Conservation (phyloP, 1,140 invertebrate genomes). For the Melanaphis sacchari region DNA sequence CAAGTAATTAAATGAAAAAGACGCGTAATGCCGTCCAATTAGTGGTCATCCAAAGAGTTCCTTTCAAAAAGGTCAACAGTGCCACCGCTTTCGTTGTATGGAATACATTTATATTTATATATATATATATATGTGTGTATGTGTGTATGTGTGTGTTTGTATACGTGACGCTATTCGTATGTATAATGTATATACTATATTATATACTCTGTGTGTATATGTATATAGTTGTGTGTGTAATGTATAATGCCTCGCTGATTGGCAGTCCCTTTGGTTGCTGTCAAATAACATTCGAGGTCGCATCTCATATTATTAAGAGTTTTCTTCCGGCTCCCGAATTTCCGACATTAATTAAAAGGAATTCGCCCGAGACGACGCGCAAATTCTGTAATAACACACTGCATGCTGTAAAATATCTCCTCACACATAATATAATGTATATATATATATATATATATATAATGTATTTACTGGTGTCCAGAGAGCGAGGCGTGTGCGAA, state of each 20-base stretch:
- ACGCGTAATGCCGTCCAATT: slow-evolving; percentile 44
- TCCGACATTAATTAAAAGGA: slow-evolving; percentile 53
- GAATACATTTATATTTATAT: background rate
- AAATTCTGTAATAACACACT: slow-evolving; percentile 28
- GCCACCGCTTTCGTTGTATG: too few relatives aligned
- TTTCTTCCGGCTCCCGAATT: slow-evolving; percentile 48
- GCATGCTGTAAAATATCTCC: too few relatives aligned
- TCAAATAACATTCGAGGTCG: slow-evolving; percentile 53
- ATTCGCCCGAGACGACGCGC: slow-evolving; percentile 14
- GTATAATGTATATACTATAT: background rate
- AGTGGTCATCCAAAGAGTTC: slow-evolving; percentile 13
- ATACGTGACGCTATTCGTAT: background rate
- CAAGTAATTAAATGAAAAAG: slow-evolving; percentile 53
- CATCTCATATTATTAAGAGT: slow-evolving; percentile 34
- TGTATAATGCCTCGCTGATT: slow-evolving; percentile 50
- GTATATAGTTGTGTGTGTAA: background rate
- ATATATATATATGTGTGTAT: background rate
- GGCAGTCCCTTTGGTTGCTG: slow-evolving; percentile 55
- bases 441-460: background rate
- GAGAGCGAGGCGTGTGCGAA: background rate
- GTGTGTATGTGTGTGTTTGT: too few relatives aligned
- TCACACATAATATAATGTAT: background rate
- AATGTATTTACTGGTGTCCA: background rate
- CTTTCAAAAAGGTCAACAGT: slow-evolving; percentile 31
- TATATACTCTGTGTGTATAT: background rate